phyloP scores from a whole-genome alignment of 2,888 invertebrate species.

The Temnothorax unifasciatus region DNA sequence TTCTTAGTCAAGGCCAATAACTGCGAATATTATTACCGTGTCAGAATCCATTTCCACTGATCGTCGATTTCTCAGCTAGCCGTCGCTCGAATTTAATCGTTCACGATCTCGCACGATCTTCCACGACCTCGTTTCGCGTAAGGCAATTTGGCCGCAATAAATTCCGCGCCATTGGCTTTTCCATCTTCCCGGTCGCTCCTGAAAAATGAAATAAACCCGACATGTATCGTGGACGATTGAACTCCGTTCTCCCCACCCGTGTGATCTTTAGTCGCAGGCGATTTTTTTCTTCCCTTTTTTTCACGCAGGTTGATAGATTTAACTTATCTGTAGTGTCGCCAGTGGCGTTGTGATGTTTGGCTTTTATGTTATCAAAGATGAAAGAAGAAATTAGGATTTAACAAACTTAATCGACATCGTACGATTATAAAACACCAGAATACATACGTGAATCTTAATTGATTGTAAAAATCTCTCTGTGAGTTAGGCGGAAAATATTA shows the following conservation, averaged over 20 bases:
- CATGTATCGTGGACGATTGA: conserved; percentile 23
- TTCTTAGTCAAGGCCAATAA: conserved; percentile 8
- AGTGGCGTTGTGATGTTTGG: background rate
- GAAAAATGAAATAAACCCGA: conserved; percentile 16
- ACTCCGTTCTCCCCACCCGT: background rate
- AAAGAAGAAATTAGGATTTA: background rate
- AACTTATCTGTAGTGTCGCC: conserved; percentile 7
- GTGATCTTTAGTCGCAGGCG: background rate
- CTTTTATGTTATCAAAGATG: background rate
- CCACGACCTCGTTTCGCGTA: conserved; percentile 8
- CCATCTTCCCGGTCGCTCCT: background rate
- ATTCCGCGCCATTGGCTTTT: conserved; percentile 45
- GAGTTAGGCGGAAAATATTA: conserved; percentile 1
- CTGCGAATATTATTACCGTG: background rate
- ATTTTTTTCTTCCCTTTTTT: background rate
- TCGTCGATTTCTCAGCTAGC: conserved; percentile 33
- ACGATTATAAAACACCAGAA: background rate
- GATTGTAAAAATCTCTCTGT: background rate
- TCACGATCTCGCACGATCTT: conserved; percentile 23
- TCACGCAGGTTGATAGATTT: background rate
- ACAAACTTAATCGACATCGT: background rate
- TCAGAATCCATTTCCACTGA: conserved; percentile 15
- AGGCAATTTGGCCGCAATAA: conserved; percentile 43
- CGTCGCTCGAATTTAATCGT: conserved; percentile 40
- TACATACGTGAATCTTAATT: background rate